Evolutionary conservation across 2,797 vertebrate genomes (phyloP).

Genomic region (Psittacula echo): DNA sequence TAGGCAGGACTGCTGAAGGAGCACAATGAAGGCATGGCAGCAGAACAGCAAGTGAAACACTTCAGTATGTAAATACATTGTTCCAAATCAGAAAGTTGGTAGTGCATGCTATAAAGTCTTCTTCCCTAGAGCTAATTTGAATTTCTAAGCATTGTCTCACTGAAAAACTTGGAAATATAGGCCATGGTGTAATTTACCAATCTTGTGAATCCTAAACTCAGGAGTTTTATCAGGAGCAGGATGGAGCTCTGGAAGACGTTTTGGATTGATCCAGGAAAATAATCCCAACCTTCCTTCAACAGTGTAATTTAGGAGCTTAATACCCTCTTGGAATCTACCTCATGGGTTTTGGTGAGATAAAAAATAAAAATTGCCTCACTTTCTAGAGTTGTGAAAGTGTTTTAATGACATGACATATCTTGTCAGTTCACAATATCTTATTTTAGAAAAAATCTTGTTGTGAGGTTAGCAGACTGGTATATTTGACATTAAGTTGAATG

Average conservation of each 20-base stretch:
- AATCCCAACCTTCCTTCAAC: not conserved
- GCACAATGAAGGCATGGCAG: not conserved
- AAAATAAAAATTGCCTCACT: not conserved
- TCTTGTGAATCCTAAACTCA: not conserved
- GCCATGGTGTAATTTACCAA: not conserved
- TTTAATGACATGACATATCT: not conserved
- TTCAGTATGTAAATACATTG: not conserved
- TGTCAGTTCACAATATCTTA: not conserved
- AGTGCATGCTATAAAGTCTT: rapidly evolving
- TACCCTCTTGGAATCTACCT: not conserved
- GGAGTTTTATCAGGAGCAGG: not conserved
- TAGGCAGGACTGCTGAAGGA: not conserved
- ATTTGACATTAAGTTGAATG: not conserved
- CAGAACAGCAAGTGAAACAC: not conserved
- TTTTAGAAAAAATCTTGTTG: not conserved
- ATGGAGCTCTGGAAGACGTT: not conserved
- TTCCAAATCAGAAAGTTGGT: not conserved
- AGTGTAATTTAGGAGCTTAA: not conserved
- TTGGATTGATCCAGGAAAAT: not conserved
- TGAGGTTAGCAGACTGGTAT: not conserved
- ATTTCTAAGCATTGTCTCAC: not conserved
- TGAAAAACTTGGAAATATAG: not conserved
- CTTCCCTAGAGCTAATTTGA: not conserved
- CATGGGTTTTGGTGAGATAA: not conserved
- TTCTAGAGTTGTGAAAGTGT: not conserved